These are phyloP conservation scores for Cynopterus brachyotis DNA, from an alignment of 2,113 vertebrate genomes.

Conservation along the genomic window DNA sequence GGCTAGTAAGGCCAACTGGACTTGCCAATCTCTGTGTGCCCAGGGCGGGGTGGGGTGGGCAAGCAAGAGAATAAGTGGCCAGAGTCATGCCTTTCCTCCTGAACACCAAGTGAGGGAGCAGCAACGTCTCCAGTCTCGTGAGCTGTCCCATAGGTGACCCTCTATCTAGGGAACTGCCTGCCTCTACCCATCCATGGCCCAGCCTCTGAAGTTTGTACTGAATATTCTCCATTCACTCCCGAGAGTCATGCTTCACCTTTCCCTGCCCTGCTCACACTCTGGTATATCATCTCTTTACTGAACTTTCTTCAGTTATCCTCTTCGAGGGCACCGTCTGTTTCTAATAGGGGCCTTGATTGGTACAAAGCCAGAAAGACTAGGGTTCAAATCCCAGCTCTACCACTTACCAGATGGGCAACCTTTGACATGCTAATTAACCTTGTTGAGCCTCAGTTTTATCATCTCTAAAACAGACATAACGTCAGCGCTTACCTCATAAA, in stretches of 20 bases:
- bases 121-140: not conserved
- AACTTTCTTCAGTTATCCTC: not conserved
- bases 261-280: not conserved
- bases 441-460: constrained; percentile 10
- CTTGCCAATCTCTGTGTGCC: not conserved
- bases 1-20: fast-evolving
- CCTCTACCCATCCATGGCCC: not conserved
- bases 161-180: not conserved
- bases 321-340: not conserved
- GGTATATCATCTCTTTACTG: not conserved
- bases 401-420: not conserved
- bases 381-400: not conserved
- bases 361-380: not conserved
- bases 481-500: not conserved
- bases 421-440: not conserved
- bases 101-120: not conserved
- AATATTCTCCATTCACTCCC: not conserved
- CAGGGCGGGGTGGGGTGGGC: not conserved
- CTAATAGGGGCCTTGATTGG: not conserved
- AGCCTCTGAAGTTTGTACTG: not conserved
- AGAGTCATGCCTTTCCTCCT: not conserved
- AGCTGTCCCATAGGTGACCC: not conserved
- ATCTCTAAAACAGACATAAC: not conserved
- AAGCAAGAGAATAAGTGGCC: not conserved
- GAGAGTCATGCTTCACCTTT: not conserved